Conservation (phyloP, 2,113 vertebrate genomes). For the Oophaga pumilio region DNA sequence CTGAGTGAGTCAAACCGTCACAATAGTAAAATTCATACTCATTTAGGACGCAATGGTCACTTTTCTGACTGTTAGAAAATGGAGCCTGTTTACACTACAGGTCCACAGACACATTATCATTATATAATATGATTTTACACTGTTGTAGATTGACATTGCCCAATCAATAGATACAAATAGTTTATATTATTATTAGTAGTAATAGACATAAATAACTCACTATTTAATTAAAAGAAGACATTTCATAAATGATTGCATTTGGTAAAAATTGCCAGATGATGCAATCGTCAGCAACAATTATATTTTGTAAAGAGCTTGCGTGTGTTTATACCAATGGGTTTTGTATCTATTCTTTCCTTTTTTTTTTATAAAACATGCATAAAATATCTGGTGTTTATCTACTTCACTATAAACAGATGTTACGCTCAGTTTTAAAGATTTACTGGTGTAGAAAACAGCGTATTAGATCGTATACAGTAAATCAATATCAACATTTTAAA, state of each 20-base stretch:
- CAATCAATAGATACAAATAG: not conserved
- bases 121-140: too few species aligned
- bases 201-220: not conserved
- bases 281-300: not conserved
- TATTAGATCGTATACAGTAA: constrained; percentile 70
- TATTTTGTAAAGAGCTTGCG: not conserved
- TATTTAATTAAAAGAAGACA: not conserved
- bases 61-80: too few species aligned
- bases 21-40: too few species aligned
- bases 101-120: too few species aligned
- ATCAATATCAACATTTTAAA: constrained; percentile 74
- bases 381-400: constrained; percentile 46
- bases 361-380: constrained; percentile 21
- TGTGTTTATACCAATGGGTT: not conserved
- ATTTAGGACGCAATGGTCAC: too few species aligned
- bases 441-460: constrained; percentile 64
- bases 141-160: not conserved
- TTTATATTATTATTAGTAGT: not conserved
- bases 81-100: too few species aligned
- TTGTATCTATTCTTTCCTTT: not conserved
- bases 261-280: not conserved
- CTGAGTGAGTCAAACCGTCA: too few species aligned
- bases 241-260: not conserved
- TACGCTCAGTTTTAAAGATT: constrained; percentile 58
- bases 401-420: constrained; percentile 63